Percentiles rank a stretch among this genome's conserved stretches.
Evolutionary conservation across 2,888 invertebrate species (phyloP).

Genomic region (Stenodera caucasica): DNA sequence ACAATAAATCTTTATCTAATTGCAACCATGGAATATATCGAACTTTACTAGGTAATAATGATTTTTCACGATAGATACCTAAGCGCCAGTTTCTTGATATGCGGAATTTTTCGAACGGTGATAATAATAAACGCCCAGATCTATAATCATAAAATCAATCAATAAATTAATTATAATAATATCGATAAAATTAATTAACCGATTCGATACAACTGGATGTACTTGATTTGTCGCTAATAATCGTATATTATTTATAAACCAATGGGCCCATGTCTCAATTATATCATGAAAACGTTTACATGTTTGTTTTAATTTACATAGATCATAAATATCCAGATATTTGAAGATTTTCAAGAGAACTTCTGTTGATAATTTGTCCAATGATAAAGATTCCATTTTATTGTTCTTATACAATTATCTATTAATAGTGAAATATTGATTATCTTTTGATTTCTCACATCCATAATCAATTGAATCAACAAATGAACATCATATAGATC

Average conservation of each 20-base stretch:
- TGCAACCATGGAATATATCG: constrained; percentile 61
- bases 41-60: constrained; percentile 50
- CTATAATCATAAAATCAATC: too few species aligned
- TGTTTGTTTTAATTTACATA: constrained; percentile 57
- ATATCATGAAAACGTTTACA: constrained; percentile 57
- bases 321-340: constrained; percentile 58
- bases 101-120: constrained; percentile 51
- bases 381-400: constrained; percentile 18
- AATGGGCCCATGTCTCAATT: constrained; percentile 46
- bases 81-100: constrained; percentile 61
- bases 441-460: not conserved
- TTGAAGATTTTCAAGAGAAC: constrained; percentile 60
- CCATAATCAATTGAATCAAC: not conserved
- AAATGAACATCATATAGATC: not conserved
- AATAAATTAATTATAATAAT: not conserved
- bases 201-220: constrained; percentile 14
- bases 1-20: constrained; percentile 57
- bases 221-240: constrained; percentile 29
- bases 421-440: not conserved
- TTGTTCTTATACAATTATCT: not conserved
- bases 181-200: constrained; percentile 2
- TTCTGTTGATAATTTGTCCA: constrained; percentile 52
- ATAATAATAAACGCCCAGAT: constrained; percentile 16
- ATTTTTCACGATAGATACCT: constrained; percentile 58
- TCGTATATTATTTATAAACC: constrained; percentile 28